Evolutionary conservation across 64 coral and sea anemone species (phyloP), one percentile per base, ranked within the genome.

Genomic region (Acropora tenuis): DNA sequence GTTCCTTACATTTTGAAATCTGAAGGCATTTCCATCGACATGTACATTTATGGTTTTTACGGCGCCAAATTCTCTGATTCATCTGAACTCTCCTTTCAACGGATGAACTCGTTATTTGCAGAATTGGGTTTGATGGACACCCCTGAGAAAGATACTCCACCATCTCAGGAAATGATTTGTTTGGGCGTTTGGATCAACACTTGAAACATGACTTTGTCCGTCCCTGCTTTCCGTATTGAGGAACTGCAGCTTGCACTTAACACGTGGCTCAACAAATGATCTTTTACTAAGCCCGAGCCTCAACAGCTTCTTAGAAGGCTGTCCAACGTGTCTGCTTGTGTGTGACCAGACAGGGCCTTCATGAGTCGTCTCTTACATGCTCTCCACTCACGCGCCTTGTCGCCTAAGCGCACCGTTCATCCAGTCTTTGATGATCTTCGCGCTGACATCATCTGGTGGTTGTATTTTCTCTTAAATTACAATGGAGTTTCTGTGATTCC

Each of bases 401-500:
- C 75, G 69, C 65, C 80, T 83, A 47, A 58, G 55, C 80, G 63
- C 13, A 78, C 75, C 52, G 79, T 44, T 49, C 66, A 79, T 69
- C 75, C 77, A 48, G 47, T 80, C 47, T 50, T 43, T 41, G 50
- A 73, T 43, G 89, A 84, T 44, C 72, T 91, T 73, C 79, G 69
- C 47, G 78, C 42, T 3, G 90, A 92, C 73, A 92, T 92, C 48
- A 20, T 74, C 47, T 92, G 90, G 90, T 92, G 90, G 80, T 45
- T 92, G 30, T 57, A 76, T 84, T 78, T 92, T 58, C 74, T 92
- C 49, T 78, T 41, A 20, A 72, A 92, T 86, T 92, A 84, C 90
- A 92, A 92, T 45, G 90, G 80, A 17, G 71, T 91, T 84, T 91
- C 80, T 19, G 80, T 91, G 48, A 91, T 91, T 91, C 90, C 90